Evolutionary conservation across 2,113 vertebrate genomes (phyloP).

Genomic region (Hassar affinis): DNA sequence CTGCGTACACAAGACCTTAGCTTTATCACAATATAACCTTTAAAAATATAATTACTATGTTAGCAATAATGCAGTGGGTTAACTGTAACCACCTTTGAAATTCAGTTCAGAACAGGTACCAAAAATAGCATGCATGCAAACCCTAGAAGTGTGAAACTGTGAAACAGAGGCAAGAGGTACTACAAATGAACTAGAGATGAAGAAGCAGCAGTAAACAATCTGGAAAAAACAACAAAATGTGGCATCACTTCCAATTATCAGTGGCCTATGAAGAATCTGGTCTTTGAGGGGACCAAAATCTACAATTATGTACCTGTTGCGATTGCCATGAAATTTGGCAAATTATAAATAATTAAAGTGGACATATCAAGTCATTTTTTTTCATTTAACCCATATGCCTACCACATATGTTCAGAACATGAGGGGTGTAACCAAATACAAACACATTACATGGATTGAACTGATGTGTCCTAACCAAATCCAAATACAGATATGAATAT

Average conservation of each 20-base stretch:
- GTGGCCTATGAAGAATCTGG: neutral
- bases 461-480: neutral
- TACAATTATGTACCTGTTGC: neutral
- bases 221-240: neutral
- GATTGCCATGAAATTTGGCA: neutral
- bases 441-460: neutral
- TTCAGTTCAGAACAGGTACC: neutral
- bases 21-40: neutral
- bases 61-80: neutral
- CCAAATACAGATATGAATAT: neutral
- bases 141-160: neutral
- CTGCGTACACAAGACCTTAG: neutral
- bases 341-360: neutral
- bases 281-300: neutral
- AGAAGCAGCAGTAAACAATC: neutral
- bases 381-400: neutral
- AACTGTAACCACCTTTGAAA: neutral
- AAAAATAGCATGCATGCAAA: neutral
- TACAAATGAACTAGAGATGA: neutral
- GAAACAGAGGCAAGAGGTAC: neutral
- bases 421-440: neutral
- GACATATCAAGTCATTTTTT: neutral
- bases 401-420: neutral
- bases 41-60: neutral
- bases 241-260: neutral